Conservation (phyloP, 2,888 invertebrate species). For the Dynastes grantii region DNA sequence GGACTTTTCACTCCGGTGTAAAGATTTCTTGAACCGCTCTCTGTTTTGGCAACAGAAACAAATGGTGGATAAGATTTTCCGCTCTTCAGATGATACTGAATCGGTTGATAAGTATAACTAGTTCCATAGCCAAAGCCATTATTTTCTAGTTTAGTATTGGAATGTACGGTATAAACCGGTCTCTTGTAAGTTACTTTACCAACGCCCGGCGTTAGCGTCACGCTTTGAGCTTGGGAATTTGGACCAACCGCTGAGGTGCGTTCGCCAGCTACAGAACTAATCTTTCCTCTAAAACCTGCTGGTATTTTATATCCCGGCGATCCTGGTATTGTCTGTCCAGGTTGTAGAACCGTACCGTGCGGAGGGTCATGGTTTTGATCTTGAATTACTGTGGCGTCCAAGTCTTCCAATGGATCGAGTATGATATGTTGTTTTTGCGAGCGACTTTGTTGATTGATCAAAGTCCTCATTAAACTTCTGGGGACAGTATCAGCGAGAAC, state of each 20-base stretch:
- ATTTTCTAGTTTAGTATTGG: conserved; percentile 63
- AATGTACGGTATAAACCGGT: conserved; percentile 65
- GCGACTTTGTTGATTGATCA: conserved; percentile 72
- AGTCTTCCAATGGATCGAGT: conserved; percentile 74
- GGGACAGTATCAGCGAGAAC: conserved; percentile 71
- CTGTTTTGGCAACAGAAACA: conserved; percentile 86
- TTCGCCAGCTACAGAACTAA: conserved; percentile 76
- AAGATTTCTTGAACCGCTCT: conserved; percentile 77
- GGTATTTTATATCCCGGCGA: conserved; percentile 80
- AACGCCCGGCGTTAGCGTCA: conserved; percentile 69
- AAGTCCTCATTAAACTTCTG: conserved; percentile 62
- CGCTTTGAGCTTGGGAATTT: conserved; percentile 80
- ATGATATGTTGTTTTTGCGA: conserved; percentile 78
- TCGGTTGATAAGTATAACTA: conserved; percentile 66
- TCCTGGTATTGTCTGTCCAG: conserved; percentile 80
- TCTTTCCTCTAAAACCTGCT: conserved; percentile 78
- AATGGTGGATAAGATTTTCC: conserved; percentile 76
- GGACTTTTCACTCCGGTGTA: conserved; percentile 81
- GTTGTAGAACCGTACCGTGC: conserved; percentile 76
- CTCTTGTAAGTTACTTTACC: conserved; percentile 65
- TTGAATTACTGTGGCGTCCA: conserved; percentile 74
- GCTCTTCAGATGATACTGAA: conserved; percentile 65
- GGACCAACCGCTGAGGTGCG: conserved; percentile 76
- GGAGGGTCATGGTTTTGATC: conserved; percentile 71
- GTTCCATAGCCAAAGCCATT: conserved; percentile 65